Evolutionary conservation across 1,140 invertebrate genomes (phyloP).

Genomic region (Caenorhabditis tropicalis): DNA sequence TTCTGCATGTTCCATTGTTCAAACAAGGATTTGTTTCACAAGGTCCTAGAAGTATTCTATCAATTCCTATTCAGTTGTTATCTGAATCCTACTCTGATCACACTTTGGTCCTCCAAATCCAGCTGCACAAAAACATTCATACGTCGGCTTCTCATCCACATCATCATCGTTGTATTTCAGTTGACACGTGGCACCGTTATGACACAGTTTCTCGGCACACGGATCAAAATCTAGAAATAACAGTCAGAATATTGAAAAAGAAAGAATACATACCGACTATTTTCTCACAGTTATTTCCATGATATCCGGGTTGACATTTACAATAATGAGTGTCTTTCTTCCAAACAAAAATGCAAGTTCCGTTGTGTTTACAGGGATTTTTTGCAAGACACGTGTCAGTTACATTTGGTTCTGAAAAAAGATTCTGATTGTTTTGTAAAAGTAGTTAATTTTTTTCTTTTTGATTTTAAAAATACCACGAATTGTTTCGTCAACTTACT

Average conservation of each 20-base stretch:
- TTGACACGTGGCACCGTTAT: conserved; percentile 57
- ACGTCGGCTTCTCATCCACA: conserved; percentile 52
- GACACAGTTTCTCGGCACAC: conserved; percentile 50
- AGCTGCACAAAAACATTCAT: conserved; percentile 57
- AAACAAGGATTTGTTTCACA: conserved; percentile 57
- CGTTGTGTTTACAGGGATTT: conserved; percentile 58
- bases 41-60: conserved; percentile 46
- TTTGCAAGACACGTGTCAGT: conserved; percentile 45
- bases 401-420: conserved; percentile 40
- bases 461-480: neutral
- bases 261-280: conserved; percentile 49
- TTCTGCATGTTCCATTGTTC: conserved; percentile 59
- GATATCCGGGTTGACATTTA: conserved; percentile 55
- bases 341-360: conserved; percentile 56
- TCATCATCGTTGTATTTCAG: conserved; percentile 47
- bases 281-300: conserved; percentile 54
- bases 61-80: neutral
- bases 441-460: neutral
- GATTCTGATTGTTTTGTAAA: neutral
- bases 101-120: conserved; percentile 58
- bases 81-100: conserved; percentile 46
- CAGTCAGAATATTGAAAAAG: neutral
- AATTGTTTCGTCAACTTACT: no score
- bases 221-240: conserved; percentile 57
- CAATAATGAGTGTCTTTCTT: conserved; percentile 59